These are phyloP conservation scores for Illadopsis cleaveri DNA, from an alignment of 2,113 vertebrate genomes.

Conservation along the genomic window DNA sequence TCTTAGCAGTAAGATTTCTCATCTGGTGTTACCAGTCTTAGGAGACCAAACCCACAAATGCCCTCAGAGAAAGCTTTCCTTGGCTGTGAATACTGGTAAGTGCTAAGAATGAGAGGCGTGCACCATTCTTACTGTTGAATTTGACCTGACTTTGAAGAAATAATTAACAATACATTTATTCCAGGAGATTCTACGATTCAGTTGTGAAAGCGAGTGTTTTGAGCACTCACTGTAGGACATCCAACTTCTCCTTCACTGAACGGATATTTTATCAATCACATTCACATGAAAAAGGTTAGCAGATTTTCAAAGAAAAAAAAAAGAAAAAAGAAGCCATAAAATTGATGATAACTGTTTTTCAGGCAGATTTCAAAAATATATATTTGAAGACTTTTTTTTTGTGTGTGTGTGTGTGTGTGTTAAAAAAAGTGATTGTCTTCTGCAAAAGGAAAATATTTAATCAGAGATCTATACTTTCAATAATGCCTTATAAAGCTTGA, in stretches of 20 bases:
- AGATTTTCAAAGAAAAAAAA: background rate
- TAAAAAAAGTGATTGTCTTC: background rate
- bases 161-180: background rate
- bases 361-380: background rate
- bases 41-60: background rate
- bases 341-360: background rate
- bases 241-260: background rate
- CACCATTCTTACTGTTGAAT: background rate
- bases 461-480: background rate
- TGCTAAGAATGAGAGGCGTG: background rate
- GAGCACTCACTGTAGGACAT: background rate
- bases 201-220: background rate
- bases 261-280: background rate
- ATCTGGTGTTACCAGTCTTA: background rate
- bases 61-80: background rate
- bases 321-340: accelerated
- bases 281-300: background rate
- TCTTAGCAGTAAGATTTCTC: background rate
- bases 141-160: background rate
- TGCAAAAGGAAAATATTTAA: background rate
- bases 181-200: background rate
- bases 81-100: background rate
- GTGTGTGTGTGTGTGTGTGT: too few species aligned
- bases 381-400: background rate
- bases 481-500: background rate